A percentile compares a stretch with the other conserved stretches of the same genome.
Conservation (phyloP, 2,888 invertebrate species). For the Sinodicranocentrus sp. region DNA sequence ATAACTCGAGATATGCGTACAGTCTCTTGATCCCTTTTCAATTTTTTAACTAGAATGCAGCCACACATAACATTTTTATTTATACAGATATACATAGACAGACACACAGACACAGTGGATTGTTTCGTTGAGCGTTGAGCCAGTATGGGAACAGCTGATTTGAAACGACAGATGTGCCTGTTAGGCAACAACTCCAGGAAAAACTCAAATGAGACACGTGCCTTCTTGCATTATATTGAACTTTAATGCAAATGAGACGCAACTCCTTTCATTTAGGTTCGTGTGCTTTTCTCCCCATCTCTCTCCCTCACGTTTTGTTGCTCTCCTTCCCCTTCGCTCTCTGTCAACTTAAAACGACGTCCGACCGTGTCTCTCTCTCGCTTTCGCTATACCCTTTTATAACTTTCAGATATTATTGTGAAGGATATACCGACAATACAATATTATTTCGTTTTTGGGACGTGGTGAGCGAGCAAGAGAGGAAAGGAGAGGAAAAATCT, state of each 20-base stretch:
- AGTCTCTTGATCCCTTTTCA: too few species aligned
- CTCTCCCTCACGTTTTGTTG: not conserved
- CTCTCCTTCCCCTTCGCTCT: slow-evolving; percentile 8
- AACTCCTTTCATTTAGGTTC: slow-evolving; percentile 49
- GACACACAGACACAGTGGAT: not conserved
- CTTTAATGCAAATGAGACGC: slow-evolving; percentile 58
- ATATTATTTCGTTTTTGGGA: not conserved
- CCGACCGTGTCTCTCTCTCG: not conserved
- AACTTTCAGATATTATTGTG: not conserved
- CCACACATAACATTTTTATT: too few species aligned
- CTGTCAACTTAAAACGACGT: slow-evolving; percentile 31
- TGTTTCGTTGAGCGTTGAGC: not conserved
- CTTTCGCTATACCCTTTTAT: not conserved
- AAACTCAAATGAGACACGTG: slow-evolving; percentile 52
- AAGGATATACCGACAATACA: not conserved
- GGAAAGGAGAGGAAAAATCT: slow-evolving; percentile 37
- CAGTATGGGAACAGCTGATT: slow-evolving; percentile 61
- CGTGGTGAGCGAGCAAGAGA: not conserved
- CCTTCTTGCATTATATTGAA: slow-evolving; percentile 30
- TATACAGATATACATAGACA: not conserved
- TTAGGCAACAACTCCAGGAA: slow-evolving; percentile 19
- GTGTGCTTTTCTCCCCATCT: slow-evolving; percentile 12
- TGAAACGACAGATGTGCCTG: slow-evolving; percentile 62
- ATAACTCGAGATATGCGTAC: too few species aligned
- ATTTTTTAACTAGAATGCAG: too few species aligned